Evolutionary conservation across 1,140 invertebrate genomes (phyloP).

Genomic region (Lepidostoma basale): DNA sequence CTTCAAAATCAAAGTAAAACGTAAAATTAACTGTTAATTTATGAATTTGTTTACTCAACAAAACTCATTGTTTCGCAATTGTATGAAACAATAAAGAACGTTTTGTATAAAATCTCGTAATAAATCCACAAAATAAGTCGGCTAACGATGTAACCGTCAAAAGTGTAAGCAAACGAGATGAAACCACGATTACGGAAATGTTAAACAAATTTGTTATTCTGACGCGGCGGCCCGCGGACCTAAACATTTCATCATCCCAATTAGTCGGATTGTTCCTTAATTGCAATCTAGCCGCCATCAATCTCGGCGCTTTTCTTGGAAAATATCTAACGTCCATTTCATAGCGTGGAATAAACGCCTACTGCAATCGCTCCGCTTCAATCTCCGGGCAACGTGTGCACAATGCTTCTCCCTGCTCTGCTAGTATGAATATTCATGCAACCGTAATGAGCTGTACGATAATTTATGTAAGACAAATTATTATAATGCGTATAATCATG

Average conservation of each 20-base stretch:
- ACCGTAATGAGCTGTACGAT: conserved; percentile 21
- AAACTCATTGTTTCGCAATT: conserved; percentile 22
- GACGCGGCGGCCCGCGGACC: background rate
- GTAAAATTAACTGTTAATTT: background rate
- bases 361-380: conserved; percentile 19
- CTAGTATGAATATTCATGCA: conserved; percentile 34
- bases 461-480: conserved; percentile 38
- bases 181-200: conserved; percentile 11
- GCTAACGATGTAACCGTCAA: conserved; percentile 30
- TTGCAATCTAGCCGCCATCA: conserved; percentile 29
- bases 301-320: conserved; percentile 15
- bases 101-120: conserved; percentile 23
- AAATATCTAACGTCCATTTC: conserved; percentile 23
- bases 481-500: conserved; percentile 7
- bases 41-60: conserved; percentile 1
- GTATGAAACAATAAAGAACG: conserved; percentile 16
- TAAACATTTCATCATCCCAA: conserved; percentile 38
- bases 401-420: background rate
- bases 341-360: conserved; percentile 13
- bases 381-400: conserved; percentile 15
- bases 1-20: background rate
- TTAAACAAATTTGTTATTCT: conserved; percentile 31
- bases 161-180: conserved; percentile 26
- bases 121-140: conserved; percentile 26
- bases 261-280: conserved; percentile 40